Evolutionary conservation across 2,797 vertebrate genomes (phyloP).

Genomic region (Otolemur crassicaudatus): DNA sequence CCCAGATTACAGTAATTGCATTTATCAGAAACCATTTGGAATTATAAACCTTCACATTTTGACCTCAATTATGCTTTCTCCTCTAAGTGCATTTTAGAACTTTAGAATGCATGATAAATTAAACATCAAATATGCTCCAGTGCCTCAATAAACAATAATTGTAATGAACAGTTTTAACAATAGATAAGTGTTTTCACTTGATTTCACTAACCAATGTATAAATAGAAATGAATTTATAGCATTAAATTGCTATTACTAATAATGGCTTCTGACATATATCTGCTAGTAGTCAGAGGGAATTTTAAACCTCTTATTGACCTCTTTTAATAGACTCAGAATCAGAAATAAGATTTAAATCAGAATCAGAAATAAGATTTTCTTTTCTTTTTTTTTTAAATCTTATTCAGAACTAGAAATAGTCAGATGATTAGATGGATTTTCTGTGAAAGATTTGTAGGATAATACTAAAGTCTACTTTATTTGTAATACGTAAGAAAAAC

Average conservation of each 20-base stretch:
- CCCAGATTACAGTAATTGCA: background rate
- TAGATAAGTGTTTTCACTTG: background rate
- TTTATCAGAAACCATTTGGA: conserved; percentile 49
- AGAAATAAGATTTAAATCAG: background rate
- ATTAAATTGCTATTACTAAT: background rate
- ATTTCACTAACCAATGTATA: conserved; percentile 2
- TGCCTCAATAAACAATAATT: conserved; percentile 26
- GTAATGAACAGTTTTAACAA: background rate
- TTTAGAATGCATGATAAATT: conserved; percentile 4
- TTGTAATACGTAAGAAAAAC: background rate
- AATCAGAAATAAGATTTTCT: background rate
- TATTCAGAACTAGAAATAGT: background rate
- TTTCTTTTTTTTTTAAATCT: background rate
- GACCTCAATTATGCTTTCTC: background rate
- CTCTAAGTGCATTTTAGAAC: background rate
- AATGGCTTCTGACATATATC: background rate
- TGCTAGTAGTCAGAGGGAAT: background rate
- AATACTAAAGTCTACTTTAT: background rate
- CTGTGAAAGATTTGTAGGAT: background rate
- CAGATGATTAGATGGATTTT: background rate
- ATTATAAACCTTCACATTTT: conserved; percentile 27
- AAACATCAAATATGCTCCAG: background rate
- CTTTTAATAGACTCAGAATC: background rate
- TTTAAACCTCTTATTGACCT: background rate
- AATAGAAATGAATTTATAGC: background rate